Base-by-base conservation (phyloP, 2,888 invertebrate species). In the Chorisops tibialis region DNA sequence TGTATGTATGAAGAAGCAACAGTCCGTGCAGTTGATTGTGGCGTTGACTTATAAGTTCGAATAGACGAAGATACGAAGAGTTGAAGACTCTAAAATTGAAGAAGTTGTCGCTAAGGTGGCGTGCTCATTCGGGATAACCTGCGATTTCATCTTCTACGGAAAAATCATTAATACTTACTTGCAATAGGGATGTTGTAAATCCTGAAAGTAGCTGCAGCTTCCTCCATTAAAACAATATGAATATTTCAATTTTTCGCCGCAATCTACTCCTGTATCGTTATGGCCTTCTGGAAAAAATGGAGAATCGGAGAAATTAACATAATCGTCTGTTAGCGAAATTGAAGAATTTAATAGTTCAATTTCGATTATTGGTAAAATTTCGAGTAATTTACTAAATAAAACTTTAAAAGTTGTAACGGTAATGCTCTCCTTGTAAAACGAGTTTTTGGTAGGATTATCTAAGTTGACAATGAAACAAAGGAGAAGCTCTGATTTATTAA, bases 201-300 rank as follows among this genome's bases (percentile, higher is more conserved):
- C 84, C 78, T 86, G 84, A 79, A 89, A 88, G 80, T 86, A 87
- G 78, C 87, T 85, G 81, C 94, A 94, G 69, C 87, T 89, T 76
- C 92, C 93, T 73, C 90, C 91, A 77, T 93, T 93, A 78, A 91
- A 85, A 81, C 93, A 94, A 80, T 87, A 92, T 69, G 85, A 85
- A 69, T 18, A n/a, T n/a, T n/a, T 47, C 4, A 86, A 83, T 70
- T 85, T 86, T 75, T 84, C 79, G 11, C 2, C 18, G 30, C 56
- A 56, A n/a, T 56, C 56, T 30, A 43, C 56, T 56, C 45, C 56
- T 45, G 56, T 56, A 39, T 56, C 56, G 45, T 56, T 56, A 45
- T 56, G 56, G 30, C 45, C 43, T 22, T 56, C 56, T 56, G 45
- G n/a, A 30, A 54, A 41, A n/a, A 54, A n/a, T 50, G 30, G 35